Conservation (phyloP, 2,113 vertebrate species). For the Marmota monax region DNA sequence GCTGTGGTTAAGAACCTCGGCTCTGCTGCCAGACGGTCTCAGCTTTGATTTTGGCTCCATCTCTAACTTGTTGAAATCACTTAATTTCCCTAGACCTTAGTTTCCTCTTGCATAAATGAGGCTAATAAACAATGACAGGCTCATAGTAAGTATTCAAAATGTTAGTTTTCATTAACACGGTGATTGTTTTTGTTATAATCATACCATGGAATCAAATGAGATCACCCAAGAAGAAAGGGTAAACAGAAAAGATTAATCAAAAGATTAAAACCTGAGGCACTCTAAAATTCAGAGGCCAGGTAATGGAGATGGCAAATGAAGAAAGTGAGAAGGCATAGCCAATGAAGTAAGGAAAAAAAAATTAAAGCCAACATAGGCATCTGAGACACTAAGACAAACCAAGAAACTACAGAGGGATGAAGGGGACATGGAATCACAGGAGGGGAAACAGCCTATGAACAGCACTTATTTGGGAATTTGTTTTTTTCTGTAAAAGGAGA, state of each 20-base stretch:
- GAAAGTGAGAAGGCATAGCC: background rate
- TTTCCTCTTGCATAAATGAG: background rate
- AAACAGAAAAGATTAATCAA: background rate
- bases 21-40: background rate
- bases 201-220: background rate
- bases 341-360: background rate
- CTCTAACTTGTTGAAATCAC: background rate
- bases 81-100: background rate
- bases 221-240: background rate
- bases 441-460: background rate
- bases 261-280: background rate
- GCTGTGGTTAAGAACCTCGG: background rate
- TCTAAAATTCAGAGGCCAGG: background rate
- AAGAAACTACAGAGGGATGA: background rate
- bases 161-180: background rate
- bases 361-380: background rate
- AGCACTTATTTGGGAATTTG: background rate
- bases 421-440: background rate
- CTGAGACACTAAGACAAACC: background rate
- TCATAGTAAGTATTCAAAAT: background rate
- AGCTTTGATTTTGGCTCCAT: background rate
- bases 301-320: background rate
- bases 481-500: background rate
- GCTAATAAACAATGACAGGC: background rate
- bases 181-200: conserved; percentile 11